Evolutionary conservation across 1,140 invertebrate species (phyloP), one percentile per base, ranked within the genome.

Genomic region (Centruroides sculpturatus): DNA sequence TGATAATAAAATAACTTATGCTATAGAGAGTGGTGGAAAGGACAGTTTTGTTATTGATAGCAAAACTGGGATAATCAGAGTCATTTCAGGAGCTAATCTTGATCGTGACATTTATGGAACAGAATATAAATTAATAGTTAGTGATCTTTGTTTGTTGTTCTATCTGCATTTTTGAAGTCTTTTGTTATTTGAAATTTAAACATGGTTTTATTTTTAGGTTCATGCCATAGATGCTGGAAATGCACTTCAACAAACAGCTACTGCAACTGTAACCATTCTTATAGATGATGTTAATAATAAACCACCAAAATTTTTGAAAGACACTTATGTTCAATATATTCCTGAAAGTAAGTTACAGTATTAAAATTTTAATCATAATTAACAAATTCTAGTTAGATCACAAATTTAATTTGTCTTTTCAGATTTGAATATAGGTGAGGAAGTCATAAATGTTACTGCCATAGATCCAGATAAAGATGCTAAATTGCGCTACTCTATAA

Each of bases 211-310:
- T 48, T 47, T 47, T 35, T 56, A 63, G 59, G 65, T 70, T 11
- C 62, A 68, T 35, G 67, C 66, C n/a, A 64, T 67, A 52, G 68
- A 71, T 62, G 64, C 65, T n/a, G 66, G 66, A 1, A 49, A 46
- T 8, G 63, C 66, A n/a, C 58, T 66, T 9, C 64, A 61, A 1
- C 68, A 68, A 62, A 68, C 69, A 0, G 84, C 85, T 0, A 85
- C 84, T 0, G 83, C 85, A 0, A 85, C 82, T 3, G 80, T 89
- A 3, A 81, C 80, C 36, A 63, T 73, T 53, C 61, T 59, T 11
- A 81, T 91, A 11, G 72, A 81, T 63, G 87, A 91, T 69, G 84
- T 90, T 1, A 90, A 91, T 64, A 87, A 92, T 69, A 87, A 89
- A 68, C 79, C 83, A 11, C 89, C 89, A 1, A 77, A 73, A 62